Conservation (phyloP, 2,797 vertebrate genomes). For the Sebastiscus albofasciatus region DNA sequence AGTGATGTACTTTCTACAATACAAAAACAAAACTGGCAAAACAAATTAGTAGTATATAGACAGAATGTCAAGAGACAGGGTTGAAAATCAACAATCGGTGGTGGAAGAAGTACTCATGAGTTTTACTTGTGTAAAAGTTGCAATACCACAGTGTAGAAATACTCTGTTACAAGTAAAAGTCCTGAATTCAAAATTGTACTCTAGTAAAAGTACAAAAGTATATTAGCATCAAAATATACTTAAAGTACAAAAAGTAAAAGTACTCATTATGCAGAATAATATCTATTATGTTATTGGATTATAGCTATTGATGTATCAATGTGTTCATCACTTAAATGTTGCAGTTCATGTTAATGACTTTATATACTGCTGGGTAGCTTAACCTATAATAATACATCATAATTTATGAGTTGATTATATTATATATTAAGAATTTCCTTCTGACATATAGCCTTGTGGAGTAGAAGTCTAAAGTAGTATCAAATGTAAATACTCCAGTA, state of each 20-base stretch:
- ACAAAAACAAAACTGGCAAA: not conserved
- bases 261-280: not conserved
- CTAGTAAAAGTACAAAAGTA: no score
- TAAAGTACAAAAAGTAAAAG: not conserved
- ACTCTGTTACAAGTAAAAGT: no score
- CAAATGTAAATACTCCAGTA: not conserved
- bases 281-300: not conserved
- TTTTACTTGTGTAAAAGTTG: fast-evolving
- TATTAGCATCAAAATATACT: no score
- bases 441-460: not conserved
- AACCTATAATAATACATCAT: not conserved
- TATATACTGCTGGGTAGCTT: not conserved
- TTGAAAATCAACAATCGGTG: no score
- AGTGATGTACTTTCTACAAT: not conserved
- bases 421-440: not conserved
- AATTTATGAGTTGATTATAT: not conserved
- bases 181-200: no score
- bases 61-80: no score
- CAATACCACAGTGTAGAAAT: no score
- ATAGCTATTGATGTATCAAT: not conserved
- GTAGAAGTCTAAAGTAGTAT: not conserved
- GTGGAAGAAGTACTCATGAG: no score
- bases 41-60: no score
- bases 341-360: not conserved
- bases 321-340: no score